These are phyloP conservation scores for Verasper variegatus DNA, from an alignment of 2,113 vertebrate species.

Conservation along the genomic window DNA sequence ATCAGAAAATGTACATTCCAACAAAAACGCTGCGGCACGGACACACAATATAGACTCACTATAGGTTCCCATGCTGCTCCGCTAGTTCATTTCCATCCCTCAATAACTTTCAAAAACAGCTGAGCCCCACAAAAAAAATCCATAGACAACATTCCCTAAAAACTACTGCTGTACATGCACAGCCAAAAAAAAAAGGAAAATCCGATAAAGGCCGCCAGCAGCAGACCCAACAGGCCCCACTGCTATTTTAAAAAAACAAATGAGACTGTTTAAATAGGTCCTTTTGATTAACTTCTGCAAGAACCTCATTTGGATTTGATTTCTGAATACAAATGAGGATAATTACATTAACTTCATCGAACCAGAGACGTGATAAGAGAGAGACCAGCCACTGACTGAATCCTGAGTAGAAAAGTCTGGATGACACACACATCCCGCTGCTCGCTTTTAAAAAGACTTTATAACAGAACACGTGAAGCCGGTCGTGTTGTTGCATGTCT, in stretches of 20 bases:
- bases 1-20: constrained; percentile 19
- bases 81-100: constrained; percentile 60
- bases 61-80: constrained; percentile 45
- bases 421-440: background rate
- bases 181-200: background rate
- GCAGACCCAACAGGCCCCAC: constrained; percentile 25
- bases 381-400: background rate
- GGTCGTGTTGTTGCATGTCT: too few relatives aligned
- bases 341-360: constrained; percentile 48
- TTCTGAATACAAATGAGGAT: constrained; percentile 44
- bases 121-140: constrained; percentile 48
- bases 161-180: constrained; percentile 5
- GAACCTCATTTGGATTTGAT: constrained; percentile 26
- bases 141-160: constrained; percentile 50
- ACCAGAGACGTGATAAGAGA: background rate
- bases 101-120: constrained; percentile 57
- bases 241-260: constrained; percentile 35
- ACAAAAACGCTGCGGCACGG: background rate
- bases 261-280: constrained; percentile 27
- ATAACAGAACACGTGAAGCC: too few relatives aligned
- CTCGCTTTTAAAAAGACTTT: too few relatives aligned
- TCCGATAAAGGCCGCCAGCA: constrained; percentile 12
- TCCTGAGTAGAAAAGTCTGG: background rate
- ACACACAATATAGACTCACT: constrained; percentile 23
- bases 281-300: constrained; percentile 47